A percentile compares a stretch with the other conserved stretches of the same genome.
These are phyloP conservation scores for Hexactinellida sp. DNA, from an alignment of 37 sponge, comb jelly and placozoan genomes.

Conservation along the genomic window DNA sequence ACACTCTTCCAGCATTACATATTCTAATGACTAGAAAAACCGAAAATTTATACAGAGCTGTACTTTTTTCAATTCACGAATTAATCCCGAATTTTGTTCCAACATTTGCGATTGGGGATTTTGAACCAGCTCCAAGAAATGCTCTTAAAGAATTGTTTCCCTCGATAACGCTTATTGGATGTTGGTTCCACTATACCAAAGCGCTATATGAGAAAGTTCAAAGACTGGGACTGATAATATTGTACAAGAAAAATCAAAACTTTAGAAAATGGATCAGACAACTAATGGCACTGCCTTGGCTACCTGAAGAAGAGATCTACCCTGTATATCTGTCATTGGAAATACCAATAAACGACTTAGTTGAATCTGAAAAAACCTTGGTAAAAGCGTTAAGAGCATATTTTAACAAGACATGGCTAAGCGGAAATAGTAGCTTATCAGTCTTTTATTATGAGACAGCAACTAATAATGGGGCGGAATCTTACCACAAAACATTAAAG, in stretches of 20 bases:
- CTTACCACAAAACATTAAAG: too few species aligned
- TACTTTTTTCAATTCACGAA: background rate
- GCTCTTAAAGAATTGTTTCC: too few species aligned
- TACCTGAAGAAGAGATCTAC: too few species aligned
- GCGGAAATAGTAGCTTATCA: background rate
- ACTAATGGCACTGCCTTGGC: too few species aligned
- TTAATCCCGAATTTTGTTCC: background rate
- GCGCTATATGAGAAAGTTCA: background rate
- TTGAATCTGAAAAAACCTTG: background rate
- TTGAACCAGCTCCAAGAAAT: too few species aligned
- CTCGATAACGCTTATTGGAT: background rate
- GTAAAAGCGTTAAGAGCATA: background rate
- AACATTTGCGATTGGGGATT: too few species aligned
- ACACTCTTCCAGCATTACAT: background rate
- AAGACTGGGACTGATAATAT: background rate
- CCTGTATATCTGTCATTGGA: too few species aligned
- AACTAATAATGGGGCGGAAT: background rate
- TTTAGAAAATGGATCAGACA: too few species aligned
- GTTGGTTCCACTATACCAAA: background rate
- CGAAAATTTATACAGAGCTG: background rate
- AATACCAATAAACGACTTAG: background rate
- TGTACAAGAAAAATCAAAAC: too few species aligned
- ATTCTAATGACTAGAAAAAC: conserved; percentile 14
- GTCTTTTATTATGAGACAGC: background rate
- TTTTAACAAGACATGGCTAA: too few species aligned